Evolutionary conservation across 2,113 vertebrate genomes (phyloP).

Genomic region (Tichodroma muraria): DNA sequence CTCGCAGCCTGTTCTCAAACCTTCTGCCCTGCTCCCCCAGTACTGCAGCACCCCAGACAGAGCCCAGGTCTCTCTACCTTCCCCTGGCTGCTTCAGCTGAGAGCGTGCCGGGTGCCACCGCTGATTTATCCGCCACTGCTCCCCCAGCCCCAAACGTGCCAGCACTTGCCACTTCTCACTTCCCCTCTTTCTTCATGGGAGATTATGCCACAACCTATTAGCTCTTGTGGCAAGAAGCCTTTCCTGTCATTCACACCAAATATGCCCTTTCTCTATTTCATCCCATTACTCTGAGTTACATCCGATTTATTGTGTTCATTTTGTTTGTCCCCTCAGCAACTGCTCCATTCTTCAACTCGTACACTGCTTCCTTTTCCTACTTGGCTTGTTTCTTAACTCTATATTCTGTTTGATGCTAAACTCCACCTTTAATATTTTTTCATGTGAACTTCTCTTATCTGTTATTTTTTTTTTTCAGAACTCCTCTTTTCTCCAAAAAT

Average conservation of each 20-base stretch:
- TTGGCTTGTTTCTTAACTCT: not conserved
- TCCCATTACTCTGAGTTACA: not conserved
- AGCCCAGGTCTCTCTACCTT: not conserved
- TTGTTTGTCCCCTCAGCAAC: not conserved
- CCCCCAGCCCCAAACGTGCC: not conserved
- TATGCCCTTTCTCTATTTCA: constrained; percentile 32
- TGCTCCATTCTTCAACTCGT: not conserved
- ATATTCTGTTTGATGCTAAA: not conserved
- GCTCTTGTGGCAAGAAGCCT: not conserved
- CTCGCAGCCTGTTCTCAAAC: not conserved
- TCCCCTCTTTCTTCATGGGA: not conserved
- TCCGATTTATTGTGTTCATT: not conserved
- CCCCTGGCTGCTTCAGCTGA: not conserved
- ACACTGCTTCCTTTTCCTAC: not conserved
- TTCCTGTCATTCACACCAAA: not conserved
- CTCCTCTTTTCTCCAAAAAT: not conserved
- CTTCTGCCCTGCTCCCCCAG: not conserved
- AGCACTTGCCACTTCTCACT: not conserved
- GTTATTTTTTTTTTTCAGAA: not conserved
- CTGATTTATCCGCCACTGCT: not conserved
- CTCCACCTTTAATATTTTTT: not conserved
- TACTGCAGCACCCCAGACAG: not conserved
- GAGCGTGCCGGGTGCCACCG: too few species aligned
- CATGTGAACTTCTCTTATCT: not conserved
- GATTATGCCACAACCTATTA: constrained; percentile 41